These are phyloP conservation scores for Odontomachus brunneus DNA, from an alignment of 1,140 invertebrate genomes.

Conservation along the genomic window DNA sequence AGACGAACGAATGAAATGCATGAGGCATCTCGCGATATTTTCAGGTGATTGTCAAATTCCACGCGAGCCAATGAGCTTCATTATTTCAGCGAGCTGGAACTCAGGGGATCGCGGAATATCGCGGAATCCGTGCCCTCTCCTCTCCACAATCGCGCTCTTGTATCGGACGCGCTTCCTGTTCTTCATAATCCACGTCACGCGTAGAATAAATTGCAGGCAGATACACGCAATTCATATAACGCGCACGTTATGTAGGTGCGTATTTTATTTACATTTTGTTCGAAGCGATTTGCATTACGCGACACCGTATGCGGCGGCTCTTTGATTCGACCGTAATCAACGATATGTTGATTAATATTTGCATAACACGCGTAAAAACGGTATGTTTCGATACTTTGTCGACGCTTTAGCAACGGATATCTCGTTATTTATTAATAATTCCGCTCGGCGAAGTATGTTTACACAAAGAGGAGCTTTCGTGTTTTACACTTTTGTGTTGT, in stretches of 20 bases:
- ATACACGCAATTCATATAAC: neutral
- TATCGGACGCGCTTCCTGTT: neutral
- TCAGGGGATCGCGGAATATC: constrained; percentile 1
- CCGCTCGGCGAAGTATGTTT: constrained; percentile 18
- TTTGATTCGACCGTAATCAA: constrained; percentile 55
- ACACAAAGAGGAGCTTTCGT: constrained; percentile 7
- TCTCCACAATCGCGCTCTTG: constrained; percentile 2
- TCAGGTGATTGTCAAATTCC: neutral
- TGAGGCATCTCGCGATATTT: neutral
- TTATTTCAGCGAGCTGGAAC: constrained; percentile 4
- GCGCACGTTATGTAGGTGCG: neutral
- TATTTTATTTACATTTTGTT: constrained; percentile 53
- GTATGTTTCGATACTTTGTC: constrained; percentile 13
- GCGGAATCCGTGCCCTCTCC: neutral
- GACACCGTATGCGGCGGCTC: constrained; percentile 14
- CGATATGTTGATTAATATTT: constrained; percentile 48
- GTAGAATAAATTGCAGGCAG: constrained; percentile 30
- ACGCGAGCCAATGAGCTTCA: neutral
- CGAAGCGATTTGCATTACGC: constrained; percentile 36
- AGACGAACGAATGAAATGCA: too few species aligned
- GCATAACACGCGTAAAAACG: constrained; percentile 42
- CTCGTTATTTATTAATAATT: constrained; percentile 59
- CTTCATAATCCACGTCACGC: constrained; percentile 33
- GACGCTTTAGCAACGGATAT: constrained; percentile 32
- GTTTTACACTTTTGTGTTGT: constrained; percentile 34